Conservation (phyloP, 2,797 vertebrate genomes). For the Pseudotriccus pelzelni region DNA sequence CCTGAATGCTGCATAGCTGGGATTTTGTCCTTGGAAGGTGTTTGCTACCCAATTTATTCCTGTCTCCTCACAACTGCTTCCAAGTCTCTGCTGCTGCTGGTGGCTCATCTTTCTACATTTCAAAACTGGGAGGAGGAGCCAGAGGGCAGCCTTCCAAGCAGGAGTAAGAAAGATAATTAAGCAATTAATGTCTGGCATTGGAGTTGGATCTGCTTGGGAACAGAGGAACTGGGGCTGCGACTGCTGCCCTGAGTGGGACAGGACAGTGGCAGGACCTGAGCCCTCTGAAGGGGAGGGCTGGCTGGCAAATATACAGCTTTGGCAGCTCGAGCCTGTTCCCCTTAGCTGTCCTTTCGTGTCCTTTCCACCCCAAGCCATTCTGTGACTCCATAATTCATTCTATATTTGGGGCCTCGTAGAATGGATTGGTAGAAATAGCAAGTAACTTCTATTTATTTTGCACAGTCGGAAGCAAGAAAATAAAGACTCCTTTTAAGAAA, state of each 20-base stretch:
- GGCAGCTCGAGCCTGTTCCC: not conserved
- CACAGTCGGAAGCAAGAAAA: not conserved
- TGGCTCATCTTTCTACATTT: slow-evolving; percentile 4
- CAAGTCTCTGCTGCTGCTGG: not conserved
- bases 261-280: not conserved
- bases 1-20: not conserved
- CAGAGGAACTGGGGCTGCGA: not conserved
- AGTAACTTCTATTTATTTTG: not conserved
- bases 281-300: not conserved
- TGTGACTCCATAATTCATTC: not conserved
- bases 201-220: not conserved
- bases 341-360: not conserved
- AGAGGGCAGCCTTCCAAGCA: slow-evolving; percentile 35
- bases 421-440: not conserved
- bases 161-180: not conserved
- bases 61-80: not conserved
- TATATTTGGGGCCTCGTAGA: not conserved
- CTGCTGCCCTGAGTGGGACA: not conserved
- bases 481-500: not conserved
- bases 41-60: not conserved
- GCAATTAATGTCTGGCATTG: slow-evolving; percentile 18
- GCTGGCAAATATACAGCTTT: not conserved
- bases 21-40: not conserved
- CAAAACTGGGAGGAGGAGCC: slow-evolving; percentile 43
- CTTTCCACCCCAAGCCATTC: not conserved